phyloP scores from a whole-genome alignment of 2,888 invertebrate species.

The Mantis religiosa region DNA sequence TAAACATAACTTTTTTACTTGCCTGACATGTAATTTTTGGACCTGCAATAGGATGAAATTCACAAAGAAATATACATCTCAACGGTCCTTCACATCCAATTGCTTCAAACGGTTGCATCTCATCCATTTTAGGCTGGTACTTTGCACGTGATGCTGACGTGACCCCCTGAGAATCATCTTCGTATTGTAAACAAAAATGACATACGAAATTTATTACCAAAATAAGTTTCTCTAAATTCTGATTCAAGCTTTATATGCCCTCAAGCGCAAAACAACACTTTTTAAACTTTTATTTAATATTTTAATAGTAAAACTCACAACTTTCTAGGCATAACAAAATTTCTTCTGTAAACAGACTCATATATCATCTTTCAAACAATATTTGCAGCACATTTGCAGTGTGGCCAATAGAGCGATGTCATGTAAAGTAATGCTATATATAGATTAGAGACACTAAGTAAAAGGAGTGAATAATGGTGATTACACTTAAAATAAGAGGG shows the following conservation, averaged over 20 bases:
- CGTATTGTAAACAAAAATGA: background rate
- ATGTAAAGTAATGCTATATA: too few relatives aligned
- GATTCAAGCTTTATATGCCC: too few relatives aligned
- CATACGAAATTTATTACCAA: background rate
- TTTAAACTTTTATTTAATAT: background rate
- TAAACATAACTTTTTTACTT: slow-evolving; percentile 29
- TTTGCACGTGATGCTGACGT: background rate
- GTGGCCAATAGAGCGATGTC: background rate
- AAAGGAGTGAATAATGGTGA: too few relatives aligned
- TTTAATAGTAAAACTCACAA: background rate
- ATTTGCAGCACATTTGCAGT: background rate
- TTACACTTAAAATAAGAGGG: too few relatives aligned
- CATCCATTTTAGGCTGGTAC: background rate
- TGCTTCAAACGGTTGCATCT: background rate
- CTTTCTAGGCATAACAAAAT: background rate
- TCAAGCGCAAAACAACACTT: too few relatives aligned
- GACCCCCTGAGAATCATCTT: background rate
- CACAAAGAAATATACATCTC: slow-evolving; percentile 50
- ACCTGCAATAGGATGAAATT: slow-evolving; percentile 67
- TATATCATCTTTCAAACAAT: background rate
- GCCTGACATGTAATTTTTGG: slow-evolving; percentile 77
- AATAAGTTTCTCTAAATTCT: background rate
- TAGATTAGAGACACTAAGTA: too few relatives aligned
- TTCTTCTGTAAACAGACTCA: background rate
- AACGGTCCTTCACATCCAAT: slow-evolving; percentile 60